phyloP scores from a whole-genome alignment of 2,113 vertebrate genomes.

The Octodon degus region DNA sequence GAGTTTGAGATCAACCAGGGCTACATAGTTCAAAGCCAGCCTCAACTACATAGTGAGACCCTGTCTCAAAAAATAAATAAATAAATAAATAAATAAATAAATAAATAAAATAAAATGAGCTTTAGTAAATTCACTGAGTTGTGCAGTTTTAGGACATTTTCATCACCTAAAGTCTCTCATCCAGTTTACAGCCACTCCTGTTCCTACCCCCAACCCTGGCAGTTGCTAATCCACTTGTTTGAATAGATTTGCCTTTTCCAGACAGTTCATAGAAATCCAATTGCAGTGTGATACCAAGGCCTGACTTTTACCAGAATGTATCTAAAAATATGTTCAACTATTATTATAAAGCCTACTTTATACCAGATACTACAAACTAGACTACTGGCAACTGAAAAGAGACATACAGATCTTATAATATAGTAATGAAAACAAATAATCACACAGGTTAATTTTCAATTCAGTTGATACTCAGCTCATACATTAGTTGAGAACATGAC shows the following conservation, averaged over 20 bases:
- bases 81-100: no score
- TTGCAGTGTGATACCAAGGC: background rate
- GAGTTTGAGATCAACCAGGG: background rate
- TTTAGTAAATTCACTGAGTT: background rate
- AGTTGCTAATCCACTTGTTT: background rate
- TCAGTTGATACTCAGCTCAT: background rate
- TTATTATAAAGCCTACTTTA: background rate
- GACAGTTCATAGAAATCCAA: background rate
- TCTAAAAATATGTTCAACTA: background rate
- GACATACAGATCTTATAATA: background rate
- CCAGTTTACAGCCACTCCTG: background rate
- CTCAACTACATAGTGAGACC: background rate
- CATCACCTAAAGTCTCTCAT: background rate
- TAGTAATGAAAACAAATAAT: background rate
- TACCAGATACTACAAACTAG: background rate
- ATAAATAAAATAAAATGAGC: background rate
- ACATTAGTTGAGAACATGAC: background rate
- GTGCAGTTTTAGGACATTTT: slow-evolving; percentile 1
- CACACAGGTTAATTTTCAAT: background rate
- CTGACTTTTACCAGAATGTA: background rate
- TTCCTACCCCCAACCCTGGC: no score
- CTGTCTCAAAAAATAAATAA: background rate
- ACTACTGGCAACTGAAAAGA: background rate
- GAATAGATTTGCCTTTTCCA: background rate
- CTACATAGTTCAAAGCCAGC: background rate